Percentiles rank a stretch among this genome's conserved stretches.
These are phyloP conservation scores for Mesocricetus auratus DNA, from an alignment of 2,113 vertebrate species.

Conservation along the genomic window DNA sequence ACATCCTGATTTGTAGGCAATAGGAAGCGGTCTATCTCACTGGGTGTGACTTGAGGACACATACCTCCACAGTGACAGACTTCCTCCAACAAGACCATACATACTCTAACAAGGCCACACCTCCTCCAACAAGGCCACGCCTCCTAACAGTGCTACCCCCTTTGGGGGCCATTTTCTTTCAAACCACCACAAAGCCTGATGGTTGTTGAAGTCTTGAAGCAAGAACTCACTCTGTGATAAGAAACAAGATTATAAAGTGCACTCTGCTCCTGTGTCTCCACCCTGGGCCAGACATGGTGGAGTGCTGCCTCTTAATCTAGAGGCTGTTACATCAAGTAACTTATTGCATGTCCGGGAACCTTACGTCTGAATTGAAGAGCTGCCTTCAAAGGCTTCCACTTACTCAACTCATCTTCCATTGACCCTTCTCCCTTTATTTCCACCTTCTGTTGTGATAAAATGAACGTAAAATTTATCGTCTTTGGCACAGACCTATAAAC, in stretches of 20 bases:
- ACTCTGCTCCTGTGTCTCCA: background rate
- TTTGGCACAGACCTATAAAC: background rate
- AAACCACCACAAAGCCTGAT: background rate
- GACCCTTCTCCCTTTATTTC: background rate
- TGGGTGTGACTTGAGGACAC: background rate
- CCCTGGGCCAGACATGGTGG: background rate
- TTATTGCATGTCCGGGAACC: background rate
- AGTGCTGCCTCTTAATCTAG: background rate
- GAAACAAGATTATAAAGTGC: background rate
- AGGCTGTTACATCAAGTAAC: background rate
- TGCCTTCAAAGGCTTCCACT: background rate
- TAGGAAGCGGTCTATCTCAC: background rate
- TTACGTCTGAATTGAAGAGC: background rate
- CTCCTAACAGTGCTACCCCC: background rate
- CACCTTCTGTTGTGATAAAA: background rate
- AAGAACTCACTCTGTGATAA: background rate
- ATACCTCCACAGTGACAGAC: background rate
- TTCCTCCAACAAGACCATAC: background rate
- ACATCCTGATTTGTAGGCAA: background rate
- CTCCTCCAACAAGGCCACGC: too few species aligned
- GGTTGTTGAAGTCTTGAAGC: background rate
- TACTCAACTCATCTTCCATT: background rate
- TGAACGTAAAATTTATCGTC: background rate
- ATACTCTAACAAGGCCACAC: too few species aligned
- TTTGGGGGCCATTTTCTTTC: background rate